Evolutionary conservation across 2,888 invertebrate species (phyloP).

Genomic region (Ormyrus thymus): DNA sequence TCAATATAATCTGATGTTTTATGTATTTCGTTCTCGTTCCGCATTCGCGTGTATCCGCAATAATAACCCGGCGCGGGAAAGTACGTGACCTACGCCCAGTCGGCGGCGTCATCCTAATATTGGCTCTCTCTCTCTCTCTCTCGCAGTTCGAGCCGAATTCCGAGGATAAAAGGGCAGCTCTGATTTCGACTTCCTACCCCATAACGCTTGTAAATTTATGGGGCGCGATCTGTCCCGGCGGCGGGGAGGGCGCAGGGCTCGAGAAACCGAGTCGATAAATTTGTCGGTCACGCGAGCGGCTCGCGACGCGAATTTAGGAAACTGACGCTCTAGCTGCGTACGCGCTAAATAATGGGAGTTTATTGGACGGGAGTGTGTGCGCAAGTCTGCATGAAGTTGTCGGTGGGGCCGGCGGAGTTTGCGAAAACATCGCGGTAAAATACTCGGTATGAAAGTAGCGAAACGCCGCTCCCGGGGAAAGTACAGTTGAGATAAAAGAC

Average conservation of each 20-base stretch:
- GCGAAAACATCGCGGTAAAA: too few species aligned
- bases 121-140: too few species aligned
- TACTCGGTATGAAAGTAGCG: too few species aligned
- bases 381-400: too few species aligned
- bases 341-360: slow-evolving; percentile 13
- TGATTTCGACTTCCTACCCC: not conserved
- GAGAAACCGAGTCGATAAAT: too few species aligned
- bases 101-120: too few species aligned
- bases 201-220: slow-evolving; percentile 20
- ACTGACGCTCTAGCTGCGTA: too few species aligned
- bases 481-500: slow-evolving; percentile 49
- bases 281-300: too few species aligned
- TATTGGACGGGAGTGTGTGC: slow-evolving; percentile 9
- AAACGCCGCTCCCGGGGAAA: not conserved
- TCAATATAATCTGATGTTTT: not conserved
- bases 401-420: too few species aligned
- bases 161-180: not conserved
- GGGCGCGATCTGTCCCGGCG: slow-evolving; percentile 11
- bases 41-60: not conserved
- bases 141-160: not conserved
- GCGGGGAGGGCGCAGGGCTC: too few species aligned
- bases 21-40: not conserved
- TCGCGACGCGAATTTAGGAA: too few species aligned
- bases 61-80: not conserved
- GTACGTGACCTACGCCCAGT: too few species aligned